Evolutionary conservation across 2,888 invertebrate genomes (phyloP).

Genomic region (Ganaspis brasiliensis): DNA sequence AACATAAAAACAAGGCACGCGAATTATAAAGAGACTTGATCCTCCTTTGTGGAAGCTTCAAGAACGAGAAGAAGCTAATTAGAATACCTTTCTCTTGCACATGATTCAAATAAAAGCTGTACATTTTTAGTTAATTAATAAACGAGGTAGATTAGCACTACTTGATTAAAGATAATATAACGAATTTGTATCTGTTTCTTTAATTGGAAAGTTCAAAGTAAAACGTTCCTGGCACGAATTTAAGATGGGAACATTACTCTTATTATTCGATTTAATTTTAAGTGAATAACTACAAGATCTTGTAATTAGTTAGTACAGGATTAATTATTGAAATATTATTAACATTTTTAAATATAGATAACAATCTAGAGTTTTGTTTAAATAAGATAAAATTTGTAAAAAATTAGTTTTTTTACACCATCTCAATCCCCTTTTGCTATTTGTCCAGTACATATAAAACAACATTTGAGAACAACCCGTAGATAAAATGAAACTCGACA

Average conservation of each 20-base stretch:
- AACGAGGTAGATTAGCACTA: slow-evolving; percentile 12
- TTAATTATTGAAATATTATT: no score
- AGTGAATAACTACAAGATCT: no score
- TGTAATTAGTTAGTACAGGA: no score
- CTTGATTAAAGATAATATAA: slow-evolving; percentile 9
- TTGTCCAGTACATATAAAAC: not conserved
- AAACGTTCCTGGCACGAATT: not conserved
- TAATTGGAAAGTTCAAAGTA: not conserved
- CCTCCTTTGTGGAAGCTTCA: slow-evolving; percentile 26
- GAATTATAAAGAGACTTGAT: slow-evolving; percentile 41
- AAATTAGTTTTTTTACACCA: not conserved
- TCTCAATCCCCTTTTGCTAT: not conserved
- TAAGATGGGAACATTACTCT: no score
- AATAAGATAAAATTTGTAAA: no score
- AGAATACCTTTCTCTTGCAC: slow-evolving; percentile 26
- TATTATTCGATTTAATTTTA: no score
- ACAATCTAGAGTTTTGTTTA: no score
- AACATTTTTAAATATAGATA: no score
- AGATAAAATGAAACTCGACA: not conserved
- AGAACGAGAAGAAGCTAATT: slow-evolving; percentile 33
- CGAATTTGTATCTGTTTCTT: slow-evolving; percentile 1
- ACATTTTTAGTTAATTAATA: slow-evolving; percentile 20
- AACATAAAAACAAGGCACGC: slow-evolving; percentile 37
- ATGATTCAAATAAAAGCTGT: slow-evolving; percentile 22
- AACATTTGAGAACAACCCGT: not conserved